Evolutionary conservation across 2,888 invertebrate species (phyloP), one percentile per base, ranked within the genome.

Genomic region (Apotomis turbidana): DNA sequence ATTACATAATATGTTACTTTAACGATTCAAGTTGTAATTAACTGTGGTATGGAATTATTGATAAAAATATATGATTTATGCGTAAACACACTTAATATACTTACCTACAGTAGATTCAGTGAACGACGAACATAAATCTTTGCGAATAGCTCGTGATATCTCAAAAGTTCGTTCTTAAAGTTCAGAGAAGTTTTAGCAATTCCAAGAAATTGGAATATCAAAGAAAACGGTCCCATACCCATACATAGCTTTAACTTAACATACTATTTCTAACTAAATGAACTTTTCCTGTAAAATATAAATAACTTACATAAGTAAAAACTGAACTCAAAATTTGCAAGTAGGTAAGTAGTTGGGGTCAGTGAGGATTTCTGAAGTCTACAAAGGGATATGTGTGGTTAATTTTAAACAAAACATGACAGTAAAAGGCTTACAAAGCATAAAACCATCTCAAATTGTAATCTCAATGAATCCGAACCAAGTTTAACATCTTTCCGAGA

Each of bases 401-500:
- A 6, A 5, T 13, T 41, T 68, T 15, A 59, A 59, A 41, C 51
- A 38, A 68, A 51, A 51, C 59, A 15, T 15, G 13, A 66, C 27
- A 27, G 27, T 27, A 58, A 36, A 46, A 67, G 57, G 41, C 15
- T 44, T 51, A 62, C 61, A 38, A 59, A 44, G 49, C 59, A 4
- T 69, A 54, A 54, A 52, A 38, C 46, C 59, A 36, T 64, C 52
- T 52, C 52, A 59, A 61, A 61, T 13, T 46, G 66, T 71, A 61
- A 51, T 55, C 36, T 46, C 55, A 51, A 44, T 57, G 51, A 49
- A 13, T 55, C 52, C 41, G 27, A 27, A 57, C 62, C 68, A 68
- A 57, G 68, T 67, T 57, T 62, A 68, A 62, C 69, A 49, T 36
- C 27, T 38, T 71, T 68, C 71, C 57, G 9, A 51, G 71, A 71